Evolutionary conservation across 2,888 invertebrate genomes (phyloP), one percentile per base, ranked within the genome.

Genomic region (Chloromyia formosa): DNA sequence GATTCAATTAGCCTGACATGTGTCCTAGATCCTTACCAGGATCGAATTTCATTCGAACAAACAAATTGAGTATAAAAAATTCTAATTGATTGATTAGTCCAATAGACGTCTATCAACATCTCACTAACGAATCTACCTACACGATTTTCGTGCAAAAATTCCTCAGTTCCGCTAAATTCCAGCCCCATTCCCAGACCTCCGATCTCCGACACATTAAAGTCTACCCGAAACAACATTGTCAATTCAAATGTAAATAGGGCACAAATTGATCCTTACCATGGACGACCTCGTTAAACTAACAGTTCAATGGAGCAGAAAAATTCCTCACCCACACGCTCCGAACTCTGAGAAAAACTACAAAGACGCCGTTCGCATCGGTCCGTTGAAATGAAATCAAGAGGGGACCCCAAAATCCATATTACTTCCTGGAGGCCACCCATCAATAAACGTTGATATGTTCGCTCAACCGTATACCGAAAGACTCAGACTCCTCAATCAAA

Each of bases 371-470:
- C 18, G 10, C 7, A 35, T 35, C 27, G 27, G n/a, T 35, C 45
- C 22, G 66, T 49, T 45, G 49, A 45, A 66, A 18, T 42, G 71
- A 71, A 56, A 71, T 71, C 35, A 71, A 71, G 40, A 16, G 56
- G 27, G 7, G 2, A 35, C 27, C 27, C 27, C 56, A 18, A 69
- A 53, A 69, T 40, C 71, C 58, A 56, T 40, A 58, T 56, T 71
- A 75, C 75, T 75, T 75, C 75, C 75, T 75, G 75, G 74, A 68
- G 75, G 74, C 75, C 75, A 75, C 75, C 75, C 75, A 75, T 73
- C 74, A 75, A 74, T 71, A 56, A 71, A 71, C 71, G 69, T 64
- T 69, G 64, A 75, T 71, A 74, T 75, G 73, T 60, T 73, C 73
- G 42, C 61, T 73, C 73, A 73, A 73, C 61, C 73, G 73, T 61